These are phyloP conservation scores for Phataginus tricuspis DNA, from an alignment of 2,797 vertebrate genomes.

Conservation along the genomic window DNA sequence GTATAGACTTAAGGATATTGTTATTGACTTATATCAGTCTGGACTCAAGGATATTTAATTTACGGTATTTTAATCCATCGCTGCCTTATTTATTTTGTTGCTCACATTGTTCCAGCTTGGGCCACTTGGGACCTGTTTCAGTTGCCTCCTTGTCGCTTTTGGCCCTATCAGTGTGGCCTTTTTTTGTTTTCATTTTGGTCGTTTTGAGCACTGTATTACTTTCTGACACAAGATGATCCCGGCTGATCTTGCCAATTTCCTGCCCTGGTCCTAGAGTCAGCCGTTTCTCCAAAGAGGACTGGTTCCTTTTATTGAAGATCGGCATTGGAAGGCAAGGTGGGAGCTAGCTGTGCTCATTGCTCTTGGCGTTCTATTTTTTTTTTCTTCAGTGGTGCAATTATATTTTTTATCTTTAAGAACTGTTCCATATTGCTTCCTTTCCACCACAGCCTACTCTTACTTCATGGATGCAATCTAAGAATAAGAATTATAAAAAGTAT, in stretches of 20 bases:
- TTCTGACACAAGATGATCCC: neutral
- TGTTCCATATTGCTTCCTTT: neutral
- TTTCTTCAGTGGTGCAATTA: neutral
- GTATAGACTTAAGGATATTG: neutral
- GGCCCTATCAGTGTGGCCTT: neutral
- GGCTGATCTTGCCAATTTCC: neutral
- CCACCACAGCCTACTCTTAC: neutral
- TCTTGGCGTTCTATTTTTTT: neutral
- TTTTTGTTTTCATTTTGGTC: neutral
- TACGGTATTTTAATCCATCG: neutral
- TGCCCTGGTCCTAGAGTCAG: neutral
- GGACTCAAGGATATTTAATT: neutral
- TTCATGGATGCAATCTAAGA: neutral
- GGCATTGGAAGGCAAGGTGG: neutral
- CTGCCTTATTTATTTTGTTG: slow-evolving; percentile 28
- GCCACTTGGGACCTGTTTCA: neutral
- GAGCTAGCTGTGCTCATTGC: neutral
- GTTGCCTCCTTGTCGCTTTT: neutral
- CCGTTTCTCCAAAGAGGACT: neutral
- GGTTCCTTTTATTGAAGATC: neutral
- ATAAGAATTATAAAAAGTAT: neutral
- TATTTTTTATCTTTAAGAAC: slow-evolving; percentile 1
- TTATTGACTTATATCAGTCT: neutral
- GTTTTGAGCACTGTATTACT: neutral
- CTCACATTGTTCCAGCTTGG: neutral